A percentile compares a stretch with the other conserved stretches of the same genome.
Conservation (phyloP, 1,140 invertebrate species). For the Drosophila teissieri region DNA sequence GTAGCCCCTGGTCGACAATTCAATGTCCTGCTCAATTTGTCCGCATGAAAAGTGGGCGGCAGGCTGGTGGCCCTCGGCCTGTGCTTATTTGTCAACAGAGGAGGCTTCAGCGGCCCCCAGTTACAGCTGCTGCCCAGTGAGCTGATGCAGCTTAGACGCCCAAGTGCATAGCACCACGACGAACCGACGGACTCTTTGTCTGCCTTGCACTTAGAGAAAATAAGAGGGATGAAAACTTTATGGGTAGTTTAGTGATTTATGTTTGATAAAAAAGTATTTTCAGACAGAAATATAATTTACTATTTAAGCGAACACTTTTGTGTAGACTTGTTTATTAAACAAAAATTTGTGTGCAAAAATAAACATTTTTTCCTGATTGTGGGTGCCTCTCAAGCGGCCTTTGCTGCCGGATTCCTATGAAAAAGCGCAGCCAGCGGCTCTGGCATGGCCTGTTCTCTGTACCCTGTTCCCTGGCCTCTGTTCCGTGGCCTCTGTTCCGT, state of each 20-base stretch:
- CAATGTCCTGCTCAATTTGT: slow-evolving; percentile 82
- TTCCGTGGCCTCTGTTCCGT: slow-evolving; percentile 11
- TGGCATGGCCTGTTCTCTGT: slow-evolving; percentile 35
- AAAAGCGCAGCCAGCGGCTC: slow-evolving; percentile 75
- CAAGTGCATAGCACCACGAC: slow-evolving; percentile 71
- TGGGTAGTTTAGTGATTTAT: neutral
- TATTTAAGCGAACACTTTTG: neutral
- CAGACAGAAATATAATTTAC: no score
- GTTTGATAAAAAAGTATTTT: neutral
- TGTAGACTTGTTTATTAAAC: neutral
- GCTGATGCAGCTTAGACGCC: slow-evolving; percentile 77
- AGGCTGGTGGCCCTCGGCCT: slow-evolving; percentile 11
- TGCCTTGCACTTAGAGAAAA: slow-evolving; percentile 17
- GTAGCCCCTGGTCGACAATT: slow-evolving; percentile 70
- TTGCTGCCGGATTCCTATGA: slow-evolving; percentile 33
- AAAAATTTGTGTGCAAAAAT: no score
- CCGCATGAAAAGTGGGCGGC: slow-evolving; percentile 67
- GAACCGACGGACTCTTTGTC: slow-evolving; percentile 49
- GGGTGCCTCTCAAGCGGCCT: slow-evolving; percentile 17
- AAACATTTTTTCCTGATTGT: slow-evolving; percentile 14
- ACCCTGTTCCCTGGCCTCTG: slow-evolving; percentile 9
- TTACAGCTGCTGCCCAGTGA: slow-evolving; percentile 51
- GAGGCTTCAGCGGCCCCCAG: slow-evolving; percentile 22
- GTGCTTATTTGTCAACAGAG: slow-evolving; percentile 63
- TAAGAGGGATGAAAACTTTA: neutral